Evolutionary conservation across 2,113 vertebrate genomes (phyloP).

Genomic region (Neotoma lepida): DNA sequence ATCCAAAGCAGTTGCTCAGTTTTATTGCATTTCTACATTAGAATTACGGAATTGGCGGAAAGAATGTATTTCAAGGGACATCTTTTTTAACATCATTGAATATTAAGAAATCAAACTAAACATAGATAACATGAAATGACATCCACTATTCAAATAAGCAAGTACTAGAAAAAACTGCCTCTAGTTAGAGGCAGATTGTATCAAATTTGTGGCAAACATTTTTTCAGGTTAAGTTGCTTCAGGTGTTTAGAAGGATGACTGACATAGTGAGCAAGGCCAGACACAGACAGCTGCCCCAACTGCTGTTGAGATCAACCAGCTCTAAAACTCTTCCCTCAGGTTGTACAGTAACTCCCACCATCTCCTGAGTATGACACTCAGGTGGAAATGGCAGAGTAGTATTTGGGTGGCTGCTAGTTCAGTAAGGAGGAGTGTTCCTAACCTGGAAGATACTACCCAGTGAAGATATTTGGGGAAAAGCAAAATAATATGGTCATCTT

Average conservation of each 20-base stretch:
- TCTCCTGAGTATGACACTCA: background rate
- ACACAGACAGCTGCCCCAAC: background rate
- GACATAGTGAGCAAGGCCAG: background rate
- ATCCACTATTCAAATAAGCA: constrained; percentile 6
- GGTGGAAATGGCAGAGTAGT: background rate
- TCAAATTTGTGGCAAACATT: constrained; percentile 14
- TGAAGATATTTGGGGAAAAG: constrained; percentile 3
- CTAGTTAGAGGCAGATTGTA: background rate
- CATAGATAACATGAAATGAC: background rate
- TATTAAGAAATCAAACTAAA: constrained; percentile 40
- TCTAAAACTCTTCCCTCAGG: background rate
- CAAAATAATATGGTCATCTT: background rate
- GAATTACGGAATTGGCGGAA: constrained; percentile 28
- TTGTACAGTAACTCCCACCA: background rate
- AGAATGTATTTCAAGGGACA: background rate
- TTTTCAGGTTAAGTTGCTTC: background rate
- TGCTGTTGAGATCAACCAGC: background rate
- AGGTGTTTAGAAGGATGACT: background rate
- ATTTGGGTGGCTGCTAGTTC: background rate
- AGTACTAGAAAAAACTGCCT: background rate
- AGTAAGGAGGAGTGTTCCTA: background rate
- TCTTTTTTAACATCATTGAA: background rate
- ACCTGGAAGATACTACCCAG: background rate
- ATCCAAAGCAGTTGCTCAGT: constrained; percentile 10
- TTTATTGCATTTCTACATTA: constrained; percentile 41